Base-by-base conservation (phyloP, 1,140 invertebrate species). In the Pseudomyrmex gracilis region DNA sequence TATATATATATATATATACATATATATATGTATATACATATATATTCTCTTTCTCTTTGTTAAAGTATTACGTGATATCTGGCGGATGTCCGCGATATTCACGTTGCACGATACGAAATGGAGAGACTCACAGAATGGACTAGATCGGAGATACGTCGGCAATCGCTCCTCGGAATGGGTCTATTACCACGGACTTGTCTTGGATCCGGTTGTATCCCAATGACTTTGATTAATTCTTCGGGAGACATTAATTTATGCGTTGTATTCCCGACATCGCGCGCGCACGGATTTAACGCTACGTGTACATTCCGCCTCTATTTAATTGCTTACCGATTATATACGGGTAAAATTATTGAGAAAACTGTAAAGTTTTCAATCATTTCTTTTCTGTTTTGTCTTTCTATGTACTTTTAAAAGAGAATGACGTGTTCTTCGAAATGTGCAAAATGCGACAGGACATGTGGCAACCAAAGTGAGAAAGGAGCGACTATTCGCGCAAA, bases 31-130 rank as follows among this genome's bases (percentile, higher is more conserved):
- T 51, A 24, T 7, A 13, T n/a, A 34, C 9, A 24, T 43, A 20
- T 43, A 13, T 22, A 1, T 45, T 66, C 58, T 66, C 13, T 67
- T 49, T 45, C 17, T 17, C 24, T 66, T 20, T 24, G 34, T 78
- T 57, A n/a, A 34, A 22, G 20, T 68, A 70, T 78, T 70, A 70
- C 53, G 64, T 68, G 76, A 78, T 45, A 57, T 22, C 9, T 78
- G 63, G 63, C 17, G 10, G 53, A 57, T 13, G 34, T 78, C 51
- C 10, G 64, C 64, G 51, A 78, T 58, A 78, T 68, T 78, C 63
- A 57, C 63, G 66, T 34, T 43, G 74, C 51, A 34, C 53, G 74
- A 67, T 68, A 70, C 51, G 43, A 78, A 70, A 78, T 70, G 63
- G 20, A 47, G 64, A 43, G 47, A 78, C 20, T 57, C 34, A 63